A percentile compares a stretch with the other conserved stretches of the same genome.
These are phyloP conservation scores for Poecilus cupreus DNA, from an alignment of 2,888 invertebrate species.

Conservation along the genomic window DNA sequence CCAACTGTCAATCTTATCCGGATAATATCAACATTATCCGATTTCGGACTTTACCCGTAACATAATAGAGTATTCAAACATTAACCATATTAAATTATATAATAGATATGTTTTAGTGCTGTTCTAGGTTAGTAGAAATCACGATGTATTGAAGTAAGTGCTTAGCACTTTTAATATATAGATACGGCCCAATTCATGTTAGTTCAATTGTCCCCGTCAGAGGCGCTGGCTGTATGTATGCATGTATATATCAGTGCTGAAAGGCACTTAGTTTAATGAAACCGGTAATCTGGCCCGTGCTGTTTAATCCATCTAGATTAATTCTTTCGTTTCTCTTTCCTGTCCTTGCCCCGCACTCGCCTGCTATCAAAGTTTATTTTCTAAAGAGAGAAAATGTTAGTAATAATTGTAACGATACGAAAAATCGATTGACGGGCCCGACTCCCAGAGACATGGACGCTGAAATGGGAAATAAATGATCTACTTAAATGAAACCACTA, in stretches of 20 bases:
- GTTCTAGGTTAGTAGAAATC: background rate
- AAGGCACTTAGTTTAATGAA: constrained; percentile 52
- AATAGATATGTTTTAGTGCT: background rate
- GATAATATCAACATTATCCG: no score
- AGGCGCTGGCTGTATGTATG: constrained; percentile 40
- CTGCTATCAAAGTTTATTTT: constrained; percentile 45
- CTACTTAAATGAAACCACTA: constrained; percentile 30
- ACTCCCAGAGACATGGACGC: background rate
- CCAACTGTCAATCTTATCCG: no score
- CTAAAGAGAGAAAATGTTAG: constrained; percentile 42
- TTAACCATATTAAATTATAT: background rate
- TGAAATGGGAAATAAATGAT: constrained; percentile 32
- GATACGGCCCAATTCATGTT: constrained; percentile 11
- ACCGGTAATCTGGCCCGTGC: constrained; percentile 50
- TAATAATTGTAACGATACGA: constrained; percentile 33
- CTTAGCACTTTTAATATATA: constrained; percentile 33
- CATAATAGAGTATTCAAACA: no score
- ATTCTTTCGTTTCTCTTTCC: constrained; percentile 52
- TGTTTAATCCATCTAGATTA: constrained; percentile 55
- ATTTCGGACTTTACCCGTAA: no score
- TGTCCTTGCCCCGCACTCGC: constrained; percentile 1
- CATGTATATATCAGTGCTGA: constrained; percentile 48
- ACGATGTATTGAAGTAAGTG: constrained; percentile 11
- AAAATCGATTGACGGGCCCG: background rate
- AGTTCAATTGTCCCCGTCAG: constrained; percentile 45